Evolutionary conservation across 2,888 invertebrate genomes (phyloP), one percentile per base, ranked within the genome.

Genomic region (Tipula lateralis): DNA sequence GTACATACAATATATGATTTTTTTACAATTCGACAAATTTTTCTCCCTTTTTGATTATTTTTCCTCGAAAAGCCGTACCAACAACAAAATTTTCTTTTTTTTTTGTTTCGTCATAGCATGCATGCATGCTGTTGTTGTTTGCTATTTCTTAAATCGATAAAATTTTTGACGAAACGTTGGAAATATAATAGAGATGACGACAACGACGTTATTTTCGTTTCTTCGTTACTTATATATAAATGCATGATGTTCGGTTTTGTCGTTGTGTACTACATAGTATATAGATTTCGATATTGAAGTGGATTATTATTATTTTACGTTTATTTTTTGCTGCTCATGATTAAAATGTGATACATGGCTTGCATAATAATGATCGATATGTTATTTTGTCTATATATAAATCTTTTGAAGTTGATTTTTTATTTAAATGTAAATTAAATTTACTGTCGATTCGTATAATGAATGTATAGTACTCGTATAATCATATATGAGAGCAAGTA

Each of bases 361-460:
- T 66, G 66, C 66, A 66, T 66, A 66, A 66, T 66, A 66, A 66
- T 66, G 66, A 66, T 66, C 66, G 24, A 66, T 66, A 66, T 66
- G 66, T 66, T 66, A 50, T 50, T 50, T 50, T 66, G 24, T 24
- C 16, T 50, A 16, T 7, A 50, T 16, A 24, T 9, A 44, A 16
- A 16, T 16, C 66, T 66, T 12, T 66, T 66, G 66, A 66, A 19
- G 24, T 66, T 66, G 66, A 66, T 66, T 9, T 44, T 39, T 66
- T 19, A 66, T 66, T 66, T 9, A 66, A 66, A 66, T 66, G 66
- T 66, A 66, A 66, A 66, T 24, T 39, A n/a, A 39, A 13, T 39
- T 39, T 39, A n/a, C n/a, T n/a, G n/a, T n/a, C n/a, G n/a, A n/a
- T n/a, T n/a, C n/a, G n/a, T n/a, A n/a, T n/a, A n/a, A n/a, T n/a